Base-by-base conservation (phyloP, 1,140 invertebrate species). In the Bombus fervidus region DNA sequence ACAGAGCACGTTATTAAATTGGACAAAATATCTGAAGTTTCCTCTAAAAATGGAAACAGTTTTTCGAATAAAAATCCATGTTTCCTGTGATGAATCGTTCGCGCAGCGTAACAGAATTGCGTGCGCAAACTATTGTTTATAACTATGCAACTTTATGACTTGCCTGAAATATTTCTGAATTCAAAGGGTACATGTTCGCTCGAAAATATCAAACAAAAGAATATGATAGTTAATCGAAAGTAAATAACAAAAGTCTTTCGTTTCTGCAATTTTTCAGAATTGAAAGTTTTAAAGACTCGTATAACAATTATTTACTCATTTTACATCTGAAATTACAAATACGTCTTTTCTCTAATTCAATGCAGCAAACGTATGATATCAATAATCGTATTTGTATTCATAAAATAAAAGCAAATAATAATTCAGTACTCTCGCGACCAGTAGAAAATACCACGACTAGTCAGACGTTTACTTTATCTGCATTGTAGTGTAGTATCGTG, bases 311-410 rank as follows among this genome's bases (percentile, higher is more conserved):
- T 59, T 62, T 62, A 28, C 3, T 62, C n/a, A 62, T n/a, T 62
- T 62, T 62, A n/a, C 4, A 5, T n/a, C 28, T n/a, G 28, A 62
- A 12, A 62, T 62, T 62, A n/a, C 10, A 28, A 12, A 62, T n/a
- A n/a, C 4, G 28, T 62, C 28, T 62, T 62, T 12, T 62, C 28
- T 62, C 1, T 10, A n/a, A n/a, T 62, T 62, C 4, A 1, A 13
- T 2, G 1, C 10, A 28, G 0, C 28, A n/a, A 62, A 62, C 1
- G 10, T 3, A 12, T 4, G 3, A n/a, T 62, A 53, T 0, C 0
- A 53, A 53, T 53, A 53, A 53, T 53, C 47, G 47, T 53, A 22
- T 53, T 53, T 8, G 6, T 62, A 13, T 28, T 62, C 12, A 12
- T 13, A 13, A 28, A 12, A n/a, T n/a, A 12, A 13, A 62, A n/a